Evolutionary conservation across 30 jellyfish, hydroid and myxozoan genomes (phyloP), one percentile per base, ranked within the genome.

Genomic region (Rhopilema esculentum): DNA sequence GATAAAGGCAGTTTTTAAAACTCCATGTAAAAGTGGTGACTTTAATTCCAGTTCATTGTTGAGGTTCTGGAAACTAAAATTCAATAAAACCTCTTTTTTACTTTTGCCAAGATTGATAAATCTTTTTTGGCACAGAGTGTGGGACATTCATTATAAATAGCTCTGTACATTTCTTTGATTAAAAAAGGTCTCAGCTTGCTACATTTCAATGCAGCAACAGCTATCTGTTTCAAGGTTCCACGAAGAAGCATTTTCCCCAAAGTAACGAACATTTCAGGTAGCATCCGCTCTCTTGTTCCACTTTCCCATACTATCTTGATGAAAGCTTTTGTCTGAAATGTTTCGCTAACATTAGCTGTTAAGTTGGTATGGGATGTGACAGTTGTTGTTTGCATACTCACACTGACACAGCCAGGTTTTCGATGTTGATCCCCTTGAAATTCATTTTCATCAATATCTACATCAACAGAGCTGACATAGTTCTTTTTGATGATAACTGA

Each of bases 191-290:
- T 29, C 68, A 72, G 67, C 20, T 72, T 62, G 21, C 66, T 24
- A 33, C 84, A 72, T 27, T 29, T 18, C 84, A 69, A 72, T 29
- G 84, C 84, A 72, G 84, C 84, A 22, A 22, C 68, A 18, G 84
- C 84, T 24, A 72, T 72, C 52, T 32, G 84, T 33, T 72, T 32
- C 27, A 72, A 32, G 26, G 84, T 72, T 40, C 84, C 84, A 15
- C 84, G 66, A 27, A 72, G 66, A 29, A 72, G 67, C 84, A 72
- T 72, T 33, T 72, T 72, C n/a, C 84, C 84, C 19, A 72, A 62
- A 18, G 84, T 24, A 9, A 17, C 68, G 2, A 72, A 40, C 27
- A 62, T 18, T 19, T 29, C 29, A 19, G 49, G 49, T 40, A 72
- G 84, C 84, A 24, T 40, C 26, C 49, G 32, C 27, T 72, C 84